Evolutionary conservation across 1,140 invertebrate species (phyloP), one percentile per base, ranked within the genome.

Genomic region (Aporrectodea caliginosa): DNA sequence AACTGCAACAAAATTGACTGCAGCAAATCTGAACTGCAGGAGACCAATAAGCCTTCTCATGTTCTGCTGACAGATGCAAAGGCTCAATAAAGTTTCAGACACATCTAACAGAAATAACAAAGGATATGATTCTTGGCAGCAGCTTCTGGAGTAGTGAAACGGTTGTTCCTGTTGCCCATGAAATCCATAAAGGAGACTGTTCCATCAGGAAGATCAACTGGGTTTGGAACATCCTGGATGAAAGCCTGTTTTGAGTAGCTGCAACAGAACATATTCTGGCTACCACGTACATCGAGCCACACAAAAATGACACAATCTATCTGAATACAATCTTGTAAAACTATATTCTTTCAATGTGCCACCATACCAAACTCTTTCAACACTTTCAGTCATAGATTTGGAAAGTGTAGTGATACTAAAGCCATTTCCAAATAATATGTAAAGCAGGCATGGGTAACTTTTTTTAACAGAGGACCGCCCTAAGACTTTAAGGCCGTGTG

Each of bases 151-250:
- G 89, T 92, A 16, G 88, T 88, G 84, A 92, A 92, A 73, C 92
- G 86, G 88, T 99, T 99, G 90, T 99, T 98, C 89, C 97, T 95
- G 89, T 94, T 97, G 83, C 94, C 93, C 82, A 95, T 95, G 89
- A 95, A 99, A 88, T 98, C 97, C 89, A 96, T 97, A 91, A 98
- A 99, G 78, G 96, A 98, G 16, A 94, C 94, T 77, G 93, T 94
- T 85, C 97, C 96, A 90, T 99, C 97, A 29, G 93, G 93, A 82
- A 99, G 90, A 78, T 94, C 93, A 90, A 96, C 98, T 27, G 97
- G 97, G 87, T 98, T 97, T 84, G 94, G 95, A 75, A 98, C 96
- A 88, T 98, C 96, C 85, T 96, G 96, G 69, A 98, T 91, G 89
- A 95, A 98, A 80, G 95, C 94, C 87, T 98, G 97, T 90, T 98